A percentile compares a stretch with the other conserved stretches of the same genome.
phyloP scores from a whole-genome alignment of 2,797 vertebrate species.

The Sebastiscus albofasciatus region DNA sequence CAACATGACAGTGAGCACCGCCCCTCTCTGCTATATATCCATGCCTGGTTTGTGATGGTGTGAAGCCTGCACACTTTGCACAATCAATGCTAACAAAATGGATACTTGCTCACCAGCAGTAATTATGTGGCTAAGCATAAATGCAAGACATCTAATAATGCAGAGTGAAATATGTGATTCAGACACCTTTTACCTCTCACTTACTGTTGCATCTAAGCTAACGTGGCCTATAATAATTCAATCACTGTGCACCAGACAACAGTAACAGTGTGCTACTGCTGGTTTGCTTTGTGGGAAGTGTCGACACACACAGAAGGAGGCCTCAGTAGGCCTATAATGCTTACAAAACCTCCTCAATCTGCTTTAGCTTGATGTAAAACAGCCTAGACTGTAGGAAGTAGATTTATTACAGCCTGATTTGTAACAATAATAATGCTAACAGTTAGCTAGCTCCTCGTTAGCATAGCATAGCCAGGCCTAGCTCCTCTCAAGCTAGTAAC shows the following conservation, averaged over 20 bases:
- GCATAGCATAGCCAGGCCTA: slow-evolving; percentile 45
- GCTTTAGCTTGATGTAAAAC: neutral
- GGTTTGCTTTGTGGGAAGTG: slow-evolving; percentile 2
- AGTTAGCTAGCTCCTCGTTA: slow-evolving; percentile 39
- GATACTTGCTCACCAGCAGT: neutral
- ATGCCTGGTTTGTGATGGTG: slow-evolving; percentile 72
- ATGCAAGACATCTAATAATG: neutral
- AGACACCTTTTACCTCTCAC: neutral
- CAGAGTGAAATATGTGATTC: accelerated
- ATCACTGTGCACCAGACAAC: slow-evolving; percentile 50
- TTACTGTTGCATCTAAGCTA: neutral
- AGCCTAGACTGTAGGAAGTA: accelerated
- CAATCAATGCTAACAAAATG: slow-evolving; percentile 40
- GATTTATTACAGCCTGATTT: neutral
- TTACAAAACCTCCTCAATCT: neutral
- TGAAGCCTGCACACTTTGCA: slow-evolving; percentile 56
- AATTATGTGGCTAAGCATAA: neutral
- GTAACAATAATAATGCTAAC: neutral
- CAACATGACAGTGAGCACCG: slow-evolving; percentile 61
- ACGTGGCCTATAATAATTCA: slow-evolving; percentile 57
- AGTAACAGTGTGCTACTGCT: neutral
- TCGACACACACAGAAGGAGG: slow-evolving; percentile 13
- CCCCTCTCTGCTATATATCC: slow-evolving; percentile 58
- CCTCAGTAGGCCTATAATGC: neutral
- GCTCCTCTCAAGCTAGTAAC: too few species aligned